A percentile compares a stretch with the other conserved stretches of the same genome.
These are phyloP conservation scores for Myioborus melanocephalus DNA, from an alignment of 2,797 vertebrate species.

Conservation along the genomic window DNA sequence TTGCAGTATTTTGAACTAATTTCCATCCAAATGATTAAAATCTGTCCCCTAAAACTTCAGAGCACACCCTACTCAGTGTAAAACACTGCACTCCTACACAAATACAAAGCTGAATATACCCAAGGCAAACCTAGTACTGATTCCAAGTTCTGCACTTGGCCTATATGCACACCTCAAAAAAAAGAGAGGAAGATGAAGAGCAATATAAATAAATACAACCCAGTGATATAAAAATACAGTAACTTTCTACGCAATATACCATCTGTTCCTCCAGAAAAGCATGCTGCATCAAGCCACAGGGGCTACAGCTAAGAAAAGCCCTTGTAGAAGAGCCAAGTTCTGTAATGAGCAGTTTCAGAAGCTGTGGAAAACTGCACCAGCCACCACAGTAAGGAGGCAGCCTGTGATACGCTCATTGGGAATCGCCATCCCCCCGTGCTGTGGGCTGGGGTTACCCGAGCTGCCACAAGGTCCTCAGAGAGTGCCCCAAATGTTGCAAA, in stretches of 20 bases:
- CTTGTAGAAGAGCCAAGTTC: constrained; percentile 18
- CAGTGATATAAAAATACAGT: constrained; percentile 23
- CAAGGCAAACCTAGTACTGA: not conserved
- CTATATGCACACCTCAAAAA: not conserved
- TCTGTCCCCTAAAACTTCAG: not conserved
- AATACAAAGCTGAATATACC: not conserved
- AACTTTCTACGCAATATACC: constrained; percentile 50
- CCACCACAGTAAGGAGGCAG: not conserved
- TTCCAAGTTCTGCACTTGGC: not conserved
- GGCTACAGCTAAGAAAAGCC: constrained; percentile 45
- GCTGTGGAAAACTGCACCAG: not conserved
- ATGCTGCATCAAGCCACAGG: constrained; percentile 52
- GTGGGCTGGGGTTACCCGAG: not conserved
- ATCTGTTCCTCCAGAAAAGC: constrained; percentile 53
- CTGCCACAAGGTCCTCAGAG: not conserved
- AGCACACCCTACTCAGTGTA: not conserved
- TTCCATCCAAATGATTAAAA: not conserved
- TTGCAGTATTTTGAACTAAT: not conserved
- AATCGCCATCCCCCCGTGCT: fast-evolving
- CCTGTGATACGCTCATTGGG: not conserved
- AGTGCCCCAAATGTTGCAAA: not conserved
- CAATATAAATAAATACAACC: not conserved
- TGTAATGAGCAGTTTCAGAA: constrained; percentile 14
- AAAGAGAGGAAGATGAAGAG: not conserved
- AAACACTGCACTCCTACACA: not conserved